A percentile compares a stretch with the other conserved stretches of the same genome.
These are phyloP conservation scores for Pteromalus puparum DNA, from an alignment of 1,140 invertebrate species.

Conservation along the genomic window DNA sequence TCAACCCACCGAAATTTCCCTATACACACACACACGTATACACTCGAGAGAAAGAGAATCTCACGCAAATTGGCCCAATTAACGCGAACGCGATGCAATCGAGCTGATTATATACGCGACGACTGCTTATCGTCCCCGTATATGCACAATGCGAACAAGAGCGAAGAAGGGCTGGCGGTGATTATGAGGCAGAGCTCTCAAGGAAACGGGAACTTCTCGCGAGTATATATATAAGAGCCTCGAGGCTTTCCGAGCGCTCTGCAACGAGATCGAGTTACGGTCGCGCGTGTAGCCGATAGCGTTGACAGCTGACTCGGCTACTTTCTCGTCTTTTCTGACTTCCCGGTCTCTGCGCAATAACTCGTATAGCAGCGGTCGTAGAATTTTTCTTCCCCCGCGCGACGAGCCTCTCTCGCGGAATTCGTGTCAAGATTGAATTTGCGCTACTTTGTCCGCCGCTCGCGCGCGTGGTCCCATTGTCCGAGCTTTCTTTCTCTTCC, in stretches of 20 bases:
- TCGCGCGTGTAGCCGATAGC: not conserved
- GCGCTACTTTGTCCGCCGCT: not conserved
- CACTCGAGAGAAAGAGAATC: not conserved
- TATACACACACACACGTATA: not conserved
- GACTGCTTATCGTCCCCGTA: not conserved
- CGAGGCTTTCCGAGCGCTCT: no score
- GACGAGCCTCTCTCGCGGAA: not conserved
- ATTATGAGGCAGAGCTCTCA: conserved; percentile 22
- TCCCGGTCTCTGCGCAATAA: conserved; percentile 10
- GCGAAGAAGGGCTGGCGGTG: not conserved
- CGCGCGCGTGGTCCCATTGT: not conserved
- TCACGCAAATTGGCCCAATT: conserved; percentile 23
- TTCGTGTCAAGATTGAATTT: conserved; percentile 21
- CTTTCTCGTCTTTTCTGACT: not conserved
- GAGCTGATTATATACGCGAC: conserved; percentile 14
- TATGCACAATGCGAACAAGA: not conserved
- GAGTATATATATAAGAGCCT: no score
- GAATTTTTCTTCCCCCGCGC: not conserved
- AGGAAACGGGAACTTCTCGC: conserved; percentile 25
- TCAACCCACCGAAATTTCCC: not conserved
- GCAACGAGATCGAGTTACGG: not conserved
- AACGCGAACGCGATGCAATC: conserved; percentile 16
- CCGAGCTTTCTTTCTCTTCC: not conserved
- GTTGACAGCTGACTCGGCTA: not conserved
- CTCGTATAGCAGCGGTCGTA: not conserved